Conservation (phyloP, 2,888 invertebrate genomes). For the Hermodice carunculata region DNA sequence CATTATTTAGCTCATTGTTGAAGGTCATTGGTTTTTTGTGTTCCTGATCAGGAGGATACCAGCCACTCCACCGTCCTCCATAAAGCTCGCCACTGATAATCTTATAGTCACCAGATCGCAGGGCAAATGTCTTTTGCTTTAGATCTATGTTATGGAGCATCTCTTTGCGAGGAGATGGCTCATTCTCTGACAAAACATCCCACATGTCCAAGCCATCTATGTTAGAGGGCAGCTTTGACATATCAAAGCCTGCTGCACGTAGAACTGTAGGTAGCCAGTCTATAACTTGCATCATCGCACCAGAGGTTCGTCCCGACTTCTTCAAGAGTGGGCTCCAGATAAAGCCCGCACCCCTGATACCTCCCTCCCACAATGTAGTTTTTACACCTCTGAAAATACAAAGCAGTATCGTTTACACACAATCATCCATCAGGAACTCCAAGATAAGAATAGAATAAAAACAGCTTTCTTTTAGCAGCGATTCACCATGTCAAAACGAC, state of each 20-base stretch:
- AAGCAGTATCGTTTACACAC: too few species aligned
- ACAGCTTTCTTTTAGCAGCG: too few species aligned
- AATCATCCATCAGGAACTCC: too few species aligned
- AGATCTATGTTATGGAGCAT: slow-evolving; percentile 67
- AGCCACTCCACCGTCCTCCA: slow-evolving; percentile 25
- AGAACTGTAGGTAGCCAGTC: slow-evolving; percentile 93
- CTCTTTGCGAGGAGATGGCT: too few species aligned
- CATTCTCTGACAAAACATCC: slow-evolving; percentile 78
- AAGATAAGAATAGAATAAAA: too few species aligned
- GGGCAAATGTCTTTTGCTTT: slow-evolving; percentile 40
- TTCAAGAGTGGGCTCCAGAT: slow-evolving; percentile 82
- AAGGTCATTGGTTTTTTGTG: too few species aligned
- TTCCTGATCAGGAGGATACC: slow-evolving; percentile 34
- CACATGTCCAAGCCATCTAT: slow-evolving; percentile 84
- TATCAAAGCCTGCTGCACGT: slow-evolving; percentile 76
- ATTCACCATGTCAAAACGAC: too few species aligned
- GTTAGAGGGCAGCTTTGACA: slow-evolving; percentile 40
- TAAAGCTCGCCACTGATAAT: slow-evolving; percentile 47
- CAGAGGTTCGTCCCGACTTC: slow-evolving; percentile 76
- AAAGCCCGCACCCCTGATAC: slow-evolving; percentile 84
- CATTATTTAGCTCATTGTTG: too few species aligned
- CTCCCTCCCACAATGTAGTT: slow-evolving; percentile 76
- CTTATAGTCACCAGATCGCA: slow-evolving; percentile 62
- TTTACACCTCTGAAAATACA: slow-evolving; percentile 63
- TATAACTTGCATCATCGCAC: slow-evolving; percentile 81